Percentiles rank a stretch among this genome's conserved stretches.
Conservation (phyloP, 2,888 invertebrate genomes). For the Ecliptopera silaceata region DNA sequence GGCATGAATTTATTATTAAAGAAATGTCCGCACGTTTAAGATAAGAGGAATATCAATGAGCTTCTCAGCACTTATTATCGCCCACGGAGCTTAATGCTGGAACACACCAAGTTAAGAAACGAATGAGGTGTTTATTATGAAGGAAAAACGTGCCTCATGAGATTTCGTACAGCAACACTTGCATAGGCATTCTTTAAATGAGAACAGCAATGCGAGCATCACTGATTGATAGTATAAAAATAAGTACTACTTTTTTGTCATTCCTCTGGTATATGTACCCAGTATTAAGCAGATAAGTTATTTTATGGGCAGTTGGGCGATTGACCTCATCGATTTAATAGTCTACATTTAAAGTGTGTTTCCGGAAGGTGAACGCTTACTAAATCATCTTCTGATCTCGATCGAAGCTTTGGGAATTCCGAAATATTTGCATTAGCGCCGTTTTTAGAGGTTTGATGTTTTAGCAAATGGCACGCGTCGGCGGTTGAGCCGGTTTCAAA, state of each 20-base stretch:
- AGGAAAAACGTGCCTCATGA: no score
- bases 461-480: slow-evolving; percentile 6
- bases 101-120: background rate
- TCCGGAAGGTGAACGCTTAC: slow-evolving; percentile 59
- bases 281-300: slow-evolving; percentile 14
- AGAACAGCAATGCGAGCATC: no score
- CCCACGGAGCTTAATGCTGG: slow-evolving; percentile 41
- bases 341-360: slow-evolving; percentile 48
- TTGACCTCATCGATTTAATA: slow-evolving; percentile 57
- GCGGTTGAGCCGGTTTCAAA: background rate
- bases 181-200: no score
- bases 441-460: slow-evolving; percentile 50
- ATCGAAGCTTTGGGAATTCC: slow-evolving; percentile 53
- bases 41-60: slow-evolving; percentile 52
- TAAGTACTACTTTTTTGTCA: background rate
- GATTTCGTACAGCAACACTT: no score
- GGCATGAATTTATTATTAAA: slow-evolving; percentile 38
- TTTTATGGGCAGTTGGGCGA: slow-evolving; percentile 55
- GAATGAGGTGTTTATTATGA: background rate
- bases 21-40: slow-evolving; percentile 39
- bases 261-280: background rate
- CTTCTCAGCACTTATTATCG: slow-evolving; percentile 53
- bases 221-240: background rate
- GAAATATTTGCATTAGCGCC: slow-evolving; percentile 56
- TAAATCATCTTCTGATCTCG: slow-evolving; percentile 53